Evolutionary conservation across 2,888 invertebrate genomes (phyloP).

Genomic region (Dryobota labecula): DNA sequence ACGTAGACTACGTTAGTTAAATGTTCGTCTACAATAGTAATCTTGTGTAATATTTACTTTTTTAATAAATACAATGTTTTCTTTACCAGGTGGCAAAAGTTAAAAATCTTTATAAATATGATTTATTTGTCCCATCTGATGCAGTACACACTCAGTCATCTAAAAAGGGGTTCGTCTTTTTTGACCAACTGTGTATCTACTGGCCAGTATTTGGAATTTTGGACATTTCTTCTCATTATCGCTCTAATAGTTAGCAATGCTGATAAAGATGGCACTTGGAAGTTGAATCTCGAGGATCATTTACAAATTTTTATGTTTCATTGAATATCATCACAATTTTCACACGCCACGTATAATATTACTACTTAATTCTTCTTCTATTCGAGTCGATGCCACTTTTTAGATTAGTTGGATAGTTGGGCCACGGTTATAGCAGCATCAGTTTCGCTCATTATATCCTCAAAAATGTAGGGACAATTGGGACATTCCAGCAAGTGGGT

Average conservation of each 20-base stretch:
- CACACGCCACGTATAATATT: no score
- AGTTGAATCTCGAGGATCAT: neutral
- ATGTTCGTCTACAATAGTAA: neutral
- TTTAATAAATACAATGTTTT: conserved; percentile 4
- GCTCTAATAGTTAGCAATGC: neutral
- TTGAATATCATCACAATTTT: no score
- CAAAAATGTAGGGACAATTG: no score
- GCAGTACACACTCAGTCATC: conserved; percentile 7
- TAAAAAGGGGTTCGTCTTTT: conserved; percentile 12
- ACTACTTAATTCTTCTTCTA: no score
- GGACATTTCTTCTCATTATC: neutral
- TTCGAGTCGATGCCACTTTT: no score
- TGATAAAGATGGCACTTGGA: neutral
- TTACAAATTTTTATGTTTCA: no score
- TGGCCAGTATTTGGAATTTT: neutral
- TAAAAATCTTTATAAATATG: conserved; percentile 29
- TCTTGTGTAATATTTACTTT: conserved; percentile 40
- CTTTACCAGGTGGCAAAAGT: conserved; percentile 21
- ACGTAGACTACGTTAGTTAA: conserved; percentile 7
- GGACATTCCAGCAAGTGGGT: no score
- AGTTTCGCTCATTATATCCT: no score
- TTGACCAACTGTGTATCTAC: neutral
- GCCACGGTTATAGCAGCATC: no score
- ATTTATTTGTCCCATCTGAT: neutral
- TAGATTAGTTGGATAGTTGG: no score